phyloP scores from a whole-genome alignment of 2,113 vertebrate species.

The Nycticryphes semicollaris region DNA sequence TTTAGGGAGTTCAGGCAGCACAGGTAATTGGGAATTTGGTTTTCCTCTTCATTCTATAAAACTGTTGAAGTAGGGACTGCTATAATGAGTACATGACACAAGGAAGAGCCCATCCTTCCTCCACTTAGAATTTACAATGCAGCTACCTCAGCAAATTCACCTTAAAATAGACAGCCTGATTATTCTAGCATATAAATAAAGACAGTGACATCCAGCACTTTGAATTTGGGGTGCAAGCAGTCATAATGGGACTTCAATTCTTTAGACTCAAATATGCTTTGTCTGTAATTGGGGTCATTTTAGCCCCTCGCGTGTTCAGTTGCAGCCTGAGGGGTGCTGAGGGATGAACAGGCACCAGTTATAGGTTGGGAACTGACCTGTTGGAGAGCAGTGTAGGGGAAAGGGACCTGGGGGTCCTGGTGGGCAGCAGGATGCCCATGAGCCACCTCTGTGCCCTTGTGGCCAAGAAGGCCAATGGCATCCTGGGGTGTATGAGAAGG shows the following conservation, averaged over 20 bases:
- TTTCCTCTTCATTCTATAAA: neutral
- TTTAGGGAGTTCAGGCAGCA: conserved; percentile 32
- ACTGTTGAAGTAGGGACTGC: neutral
- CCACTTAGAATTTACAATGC: neutral
- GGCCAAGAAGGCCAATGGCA: too few relatives aligned
- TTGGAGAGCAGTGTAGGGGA: too few relatives aligned
- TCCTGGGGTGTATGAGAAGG: too few relatives aligned
- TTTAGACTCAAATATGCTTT: neutral
- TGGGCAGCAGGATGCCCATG: too few relatives aligned
- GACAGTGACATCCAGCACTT: neutral
- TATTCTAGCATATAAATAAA: neutral
- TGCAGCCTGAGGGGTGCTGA: neutral
- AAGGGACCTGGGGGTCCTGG: too few relatives aligned
- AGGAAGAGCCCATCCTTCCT: neutral
- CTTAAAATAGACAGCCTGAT: neutral
- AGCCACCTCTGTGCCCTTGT: too few relatives aligned
- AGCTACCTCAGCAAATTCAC: neutral
- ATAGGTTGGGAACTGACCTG: too few relatives aligned
- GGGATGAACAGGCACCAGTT: neutral
- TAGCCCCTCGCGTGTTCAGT: fast-evolving
- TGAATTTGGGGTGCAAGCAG: neutral
- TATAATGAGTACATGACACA: neutral
- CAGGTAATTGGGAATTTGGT: neutral
- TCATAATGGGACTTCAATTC: neutral
- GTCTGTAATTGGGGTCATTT: neutral